Evolutionary conservation across 2,888 invertebrate genomes (phyloP), one percentile per base, ranked within the genome.

Genomic region (Stenolophus ochropezus): DNA sequence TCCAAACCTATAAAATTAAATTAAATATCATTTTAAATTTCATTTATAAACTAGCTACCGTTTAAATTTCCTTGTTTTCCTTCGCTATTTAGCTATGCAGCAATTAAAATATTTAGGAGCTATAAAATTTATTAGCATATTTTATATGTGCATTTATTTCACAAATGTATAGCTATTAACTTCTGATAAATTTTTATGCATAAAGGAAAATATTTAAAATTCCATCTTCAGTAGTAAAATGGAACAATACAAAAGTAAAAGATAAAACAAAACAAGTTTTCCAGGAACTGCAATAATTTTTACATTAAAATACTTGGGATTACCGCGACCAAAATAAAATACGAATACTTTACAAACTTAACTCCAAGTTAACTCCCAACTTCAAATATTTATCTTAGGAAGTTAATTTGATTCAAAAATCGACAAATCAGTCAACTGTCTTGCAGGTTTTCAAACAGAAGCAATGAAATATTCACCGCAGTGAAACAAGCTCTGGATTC

Each of bases 1-100:
- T 65, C 27, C 25, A 27, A 25, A n/a, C 27, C 27, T 27, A 65
- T 65, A 27, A 65, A 65, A 65, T 65, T 65, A 65, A 27, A 65
- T 65, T n/a, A 27, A 16, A 6, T 6, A 65, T 27, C 25, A 56
- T 56, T 56, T 21, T 11, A 23, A 20, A 1, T 23, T 61, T 61
- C 61, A 61, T 25, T 25, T 61, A 65, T 27, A 65, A 65, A 56
- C 20, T 23, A 56, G 27, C 61, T 65, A 14, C 61, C 14, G 21
- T 11, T 11, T 56, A 21, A 56, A 8, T 6, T 21, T 21, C 20
- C 20, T 23, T 21, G 20, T 6, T 56, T 3, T 14, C 16, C 6
- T 53, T 4, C 16, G 14, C 16, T 53, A 18, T 14, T 53, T 53
- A 16, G 33, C 33, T 53, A 18, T 53, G 18, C 18, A 53, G 51